Percentiles rank a stretch among this genome's conserved stretches.
Evolutionary conservation across 2,113 vertebrate genomes (phyloP).

Genomic region (Corythornis madagascariensis): DNA sequence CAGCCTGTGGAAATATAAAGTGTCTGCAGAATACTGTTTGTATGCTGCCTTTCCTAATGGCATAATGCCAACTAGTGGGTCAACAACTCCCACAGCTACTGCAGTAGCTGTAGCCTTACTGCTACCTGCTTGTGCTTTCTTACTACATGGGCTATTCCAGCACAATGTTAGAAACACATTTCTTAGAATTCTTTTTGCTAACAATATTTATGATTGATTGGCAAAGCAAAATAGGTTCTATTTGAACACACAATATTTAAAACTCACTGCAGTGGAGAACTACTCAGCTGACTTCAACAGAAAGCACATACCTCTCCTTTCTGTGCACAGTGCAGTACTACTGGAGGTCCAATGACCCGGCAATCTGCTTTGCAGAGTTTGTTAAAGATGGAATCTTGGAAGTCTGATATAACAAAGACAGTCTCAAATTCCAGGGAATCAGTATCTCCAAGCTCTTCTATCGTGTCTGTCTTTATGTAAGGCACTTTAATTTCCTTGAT

Average conservation of each 20-base stretch:
- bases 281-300: background rate
- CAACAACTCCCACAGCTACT: background rate
- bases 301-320: slow-evolving; percentile 82
- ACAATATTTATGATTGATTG: background rate
- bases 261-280: background rate
- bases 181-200: background rate
- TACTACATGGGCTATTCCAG: fast-evolving
- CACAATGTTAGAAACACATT: background rate
- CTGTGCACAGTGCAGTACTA: slow-evolving; percentile 86
- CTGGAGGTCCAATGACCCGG: slow-evolving; percentile 90
- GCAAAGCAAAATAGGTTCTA: background rate
- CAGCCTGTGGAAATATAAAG: background rate
- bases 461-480: slow-evolving; percentile 80
- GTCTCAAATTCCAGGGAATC: slow-evolving; percentile 90
- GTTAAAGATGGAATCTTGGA: slow-evolving; percentile 82
- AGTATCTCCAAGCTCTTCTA: slow-evolving; percentile 83
- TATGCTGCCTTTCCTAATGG: background rate
- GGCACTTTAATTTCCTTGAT: slow-evolving; percentile 88
- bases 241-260: background rate
- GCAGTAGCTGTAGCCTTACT: background rate
- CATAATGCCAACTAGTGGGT: background rate
- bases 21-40: background rate
- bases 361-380: slow-evolving; percentile 87
- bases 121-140: background rate
- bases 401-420: slow-evolving; percentile 87